Evolutionary conservation across 2,113 vertebrate species (phyloP), one percentile per base, ranked within the genome.

Genomic region (Henicopernis longicauda): DNA sequence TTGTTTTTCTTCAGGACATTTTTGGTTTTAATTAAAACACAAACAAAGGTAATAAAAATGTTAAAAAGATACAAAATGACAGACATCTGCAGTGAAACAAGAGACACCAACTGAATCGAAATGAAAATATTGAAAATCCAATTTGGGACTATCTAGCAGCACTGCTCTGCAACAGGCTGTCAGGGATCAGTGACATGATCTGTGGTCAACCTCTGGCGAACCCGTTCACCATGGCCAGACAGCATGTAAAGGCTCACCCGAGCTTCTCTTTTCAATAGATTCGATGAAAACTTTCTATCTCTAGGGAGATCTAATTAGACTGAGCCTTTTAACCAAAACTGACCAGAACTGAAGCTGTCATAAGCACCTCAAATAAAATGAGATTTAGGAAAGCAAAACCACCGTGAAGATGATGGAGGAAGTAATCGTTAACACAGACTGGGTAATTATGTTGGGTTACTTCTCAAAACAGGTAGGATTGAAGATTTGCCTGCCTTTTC

Each of bases 1-100:
- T n/a, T 83, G 52, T 54, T 89, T 89, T 65, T 84, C 76, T 86
- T 82, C 32, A 25, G 87, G 80, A 63, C 10, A 63, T 72, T 80
- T 93, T 93, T 40, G 5, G 32, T 42, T 92, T 83, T 86, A 93
- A 89, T 95, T 93, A 95, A 83, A 91, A 82, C 40, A 70, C 50
- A 82, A 79, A n/a, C 29, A 86, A 61, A 88, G 27, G 17, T 62
- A 73, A 72, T 92, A 65, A 78, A 90, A 71, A 66, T 11, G 16
- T 40, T 76, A 25, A 62, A 61, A 71, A 50, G 50, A 62, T 6
- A n/a, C 7, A 45, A 87, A 81, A 66, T 36, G 17, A 58, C 17
- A 84, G 63, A 58, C 11, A 57, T 20, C 57, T 49, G 55, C 50
- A 73, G 88, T 74, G 76, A 89, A 88, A 77, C 29, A 34, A 47